Evolutionary conservation across 2,888 invertebrate species (phyloP).

Genomic region (Bruchidius siliquastri): DNA sequence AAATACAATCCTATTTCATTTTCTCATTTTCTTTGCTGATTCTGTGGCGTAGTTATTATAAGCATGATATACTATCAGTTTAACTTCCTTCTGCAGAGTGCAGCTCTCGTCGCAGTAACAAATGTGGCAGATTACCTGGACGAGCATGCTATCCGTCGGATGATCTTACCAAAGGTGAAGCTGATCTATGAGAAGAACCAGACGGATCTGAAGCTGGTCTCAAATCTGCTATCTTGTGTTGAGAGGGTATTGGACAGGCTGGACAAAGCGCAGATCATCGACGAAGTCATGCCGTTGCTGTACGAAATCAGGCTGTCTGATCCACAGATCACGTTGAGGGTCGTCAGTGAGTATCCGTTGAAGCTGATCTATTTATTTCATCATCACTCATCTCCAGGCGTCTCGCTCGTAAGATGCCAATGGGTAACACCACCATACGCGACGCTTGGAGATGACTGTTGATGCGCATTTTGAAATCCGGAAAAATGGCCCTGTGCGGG

Average conservation of each 20-base stretch:
- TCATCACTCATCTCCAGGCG: too few relatives aligned
- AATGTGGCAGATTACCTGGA: constrained; percentile 81
- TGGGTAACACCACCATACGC: too few relatives aligned
- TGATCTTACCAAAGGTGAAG: constrained; percentile 81
- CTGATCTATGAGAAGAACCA: constrained; percentile 74
- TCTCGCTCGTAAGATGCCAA: too few relatives aligned
- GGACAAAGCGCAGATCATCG: constrained; percentile 82
- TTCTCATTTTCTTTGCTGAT: too few relatives aligned
- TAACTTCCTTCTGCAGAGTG: constrained; percentile 60
- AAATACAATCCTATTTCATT: too few relatives aligned
- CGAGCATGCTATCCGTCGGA: constrained; percentile 71
- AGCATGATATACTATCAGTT: too few relatives aligned
- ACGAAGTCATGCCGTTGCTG: constrained; percentile 85
- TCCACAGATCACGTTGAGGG: constrained; percentile 81
- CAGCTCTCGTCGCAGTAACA: constrained; percentile 81
- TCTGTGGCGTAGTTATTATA: too few relatives aligned
- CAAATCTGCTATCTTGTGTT: constrained; percentile 71
- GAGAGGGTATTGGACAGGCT: constrained; percentile 79
- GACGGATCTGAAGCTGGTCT: constrained; percentile 73
- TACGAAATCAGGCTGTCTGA: constrained; percentile 82
- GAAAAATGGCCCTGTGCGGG: too few relatives aligned
- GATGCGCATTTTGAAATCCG: too few relatives aligned
- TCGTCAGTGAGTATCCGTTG: constrained; percentile 80
- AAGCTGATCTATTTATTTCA: too few relatives aligned
- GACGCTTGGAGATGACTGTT: too few relatives aligned